phyloP scores from a whole-genome alignment of 2,888 invertebrate genomes.

The Drosophila pseudotakahashii region DNA sequence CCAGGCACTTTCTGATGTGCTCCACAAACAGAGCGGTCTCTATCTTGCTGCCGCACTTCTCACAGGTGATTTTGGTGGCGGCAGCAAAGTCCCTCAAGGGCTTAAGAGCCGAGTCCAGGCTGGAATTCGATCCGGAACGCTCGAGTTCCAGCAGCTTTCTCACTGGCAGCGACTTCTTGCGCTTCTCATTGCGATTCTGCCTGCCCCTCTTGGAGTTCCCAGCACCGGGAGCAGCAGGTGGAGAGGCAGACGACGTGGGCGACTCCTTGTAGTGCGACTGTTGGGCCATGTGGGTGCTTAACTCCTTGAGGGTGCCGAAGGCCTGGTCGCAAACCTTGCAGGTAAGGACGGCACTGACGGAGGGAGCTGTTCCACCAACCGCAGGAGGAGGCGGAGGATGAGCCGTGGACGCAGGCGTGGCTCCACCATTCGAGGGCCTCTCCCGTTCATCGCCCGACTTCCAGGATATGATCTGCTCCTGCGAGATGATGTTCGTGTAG shows the following conservation, averaged over 20 bases:
- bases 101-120: conserved; percentile 85
- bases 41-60: conserved; percentile 97
- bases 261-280: conserved; percentile 98
- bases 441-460: conserved; percentile 92
- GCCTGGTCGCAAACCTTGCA: conserved; percentile 99
- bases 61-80: conserved; percentile 93
- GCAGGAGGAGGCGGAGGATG: neutral
- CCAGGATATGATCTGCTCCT: conserved; percentile 98
- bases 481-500: conserved; percentile 98
- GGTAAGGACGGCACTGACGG: conserved; percentile 95
- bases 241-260: conserved; percentile 85
- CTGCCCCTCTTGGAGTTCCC: conserved; percentile 86
- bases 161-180: conserved; percentile 96
- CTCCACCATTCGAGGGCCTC: conserved; percentile 65
- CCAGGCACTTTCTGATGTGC: conserved; percentile 96
- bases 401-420: conserved; percentile 9
- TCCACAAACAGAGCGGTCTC: conserved; percentile 96
- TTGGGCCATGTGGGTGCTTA: conserved; percentile 98
- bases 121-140: conserved; percentile 92
- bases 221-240: conserved; percentile 36
- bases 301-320: conserved; percentile 96
- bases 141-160: conserved; percentile 95
- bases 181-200: conserved; percentile 92
- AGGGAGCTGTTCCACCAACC: conserved; percentile 85
- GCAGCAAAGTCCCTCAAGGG: conserved; percentile 86